Evolutionary conservation across 37 sponge, comb jelly and placozoan species (phyloP).

Genomic region (Mnemiopsis leidyi): DNA sequence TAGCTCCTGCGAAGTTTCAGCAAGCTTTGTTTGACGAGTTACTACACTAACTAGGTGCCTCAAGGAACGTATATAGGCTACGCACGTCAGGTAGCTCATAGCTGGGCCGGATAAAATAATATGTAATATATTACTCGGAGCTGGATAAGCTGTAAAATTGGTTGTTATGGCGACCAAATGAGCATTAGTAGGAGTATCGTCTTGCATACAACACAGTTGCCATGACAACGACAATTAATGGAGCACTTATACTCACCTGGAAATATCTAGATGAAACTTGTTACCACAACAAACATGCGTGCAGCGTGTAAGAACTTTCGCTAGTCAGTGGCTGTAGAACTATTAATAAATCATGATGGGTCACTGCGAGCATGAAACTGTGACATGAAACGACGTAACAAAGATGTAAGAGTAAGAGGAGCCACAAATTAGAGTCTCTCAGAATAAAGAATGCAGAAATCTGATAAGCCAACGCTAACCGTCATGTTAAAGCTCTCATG

Average conservation of each 20-base stretch:
- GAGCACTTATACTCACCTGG: neutral
- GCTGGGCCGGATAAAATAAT: neutral
- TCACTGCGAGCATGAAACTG: too few relatives aligned
- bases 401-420: too few relatives aligned
- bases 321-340: neutral
- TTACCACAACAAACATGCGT: neutral
- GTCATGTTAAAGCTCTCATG: too few relatives aligned
- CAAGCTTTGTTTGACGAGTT: too few relatives aligned
- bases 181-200: neutral
- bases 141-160: neutral
- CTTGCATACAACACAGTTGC: neutral
- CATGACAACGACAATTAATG: neutral
- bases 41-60: too few relatives aligned
- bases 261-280: neutral
- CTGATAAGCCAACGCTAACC: too few relatives aligned
- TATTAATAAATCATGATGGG: too few relatives aligned
- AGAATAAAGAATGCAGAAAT: too few relatives aligned
- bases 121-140: neutral
- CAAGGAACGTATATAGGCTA: too few relatives aligned
- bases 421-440: too few relatives aligned
- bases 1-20: too few relatives aligned
- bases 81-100: neutral
- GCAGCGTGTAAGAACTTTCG: neutral
- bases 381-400: too few relatives aligned
- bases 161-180: neutral